A percentile compares a stretch with the other conserved stretches of the same genome.
Evolutionary conservation across 2,888 invertebrate genomes (phyloP).

Genomic region (Megastigmus dorsalis): DNA sequence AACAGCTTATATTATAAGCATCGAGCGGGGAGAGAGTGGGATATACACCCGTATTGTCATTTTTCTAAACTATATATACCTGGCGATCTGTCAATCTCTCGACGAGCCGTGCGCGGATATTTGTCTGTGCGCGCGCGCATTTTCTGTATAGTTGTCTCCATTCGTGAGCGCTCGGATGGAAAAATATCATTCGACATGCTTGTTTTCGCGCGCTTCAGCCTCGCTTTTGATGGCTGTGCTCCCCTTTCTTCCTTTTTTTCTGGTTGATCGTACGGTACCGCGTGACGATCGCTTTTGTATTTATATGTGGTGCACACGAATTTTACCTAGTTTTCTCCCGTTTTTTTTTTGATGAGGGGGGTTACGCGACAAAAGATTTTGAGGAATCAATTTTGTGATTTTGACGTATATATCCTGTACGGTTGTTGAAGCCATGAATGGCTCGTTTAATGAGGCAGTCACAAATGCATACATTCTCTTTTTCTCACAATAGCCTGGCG

Average conservation of each 20-base stretch:
- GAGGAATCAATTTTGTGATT: conserved; percentile 19
- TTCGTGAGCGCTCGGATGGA: conserved; percentile 19
- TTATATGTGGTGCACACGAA: background rate
- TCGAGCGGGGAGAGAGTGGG: too few species aligned
- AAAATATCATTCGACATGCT: conserved; percentile 43
- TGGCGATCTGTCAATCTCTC: conserved; percentile 45
- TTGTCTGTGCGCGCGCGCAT: background rate
- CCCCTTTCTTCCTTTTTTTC: background rate
- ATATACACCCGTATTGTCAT: too few species aligned
- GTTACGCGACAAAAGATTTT: background rate
- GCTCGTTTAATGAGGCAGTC: background rate
- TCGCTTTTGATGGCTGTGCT: background rate
- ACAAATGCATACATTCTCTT: background rate
- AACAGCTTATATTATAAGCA: too few species aligned
- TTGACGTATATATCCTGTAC: background rate
- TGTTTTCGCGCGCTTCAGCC: conserved; percentile 26
- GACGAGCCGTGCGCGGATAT: too few species aligned
- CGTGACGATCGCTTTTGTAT: background rate
- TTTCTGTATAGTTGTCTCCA: conserved; percentile 20
- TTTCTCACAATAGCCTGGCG: too few species aligned
- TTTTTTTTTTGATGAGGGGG: background rate
- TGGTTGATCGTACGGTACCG: background rate
- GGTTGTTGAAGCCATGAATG: background rate
- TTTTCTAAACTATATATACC: conserved; percentile 19
- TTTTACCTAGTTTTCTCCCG: background rate